Evolutionary conservation across 2,888 invertebrate genomes (phyloP).

Genomic region (Dione juno): DNA sequence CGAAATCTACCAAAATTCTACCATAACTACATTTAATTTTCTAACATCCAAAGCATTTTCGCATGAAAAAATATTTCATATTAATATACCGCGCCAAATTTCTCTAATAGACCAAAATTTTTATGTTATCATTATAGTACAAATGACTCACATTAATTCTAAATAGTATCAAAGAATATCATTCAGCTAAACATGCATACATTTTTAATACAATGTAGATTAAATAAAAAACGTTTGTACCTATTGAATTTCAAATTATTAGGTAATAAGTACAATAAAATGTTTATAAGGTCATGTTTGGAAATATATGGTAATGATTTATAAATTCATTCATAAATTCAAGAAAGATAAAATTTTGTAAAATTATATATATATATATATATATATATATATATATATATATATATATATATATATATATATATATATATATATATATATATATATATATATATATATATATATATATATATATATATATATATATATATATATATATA

Average conservation of each 20-base stretch:
- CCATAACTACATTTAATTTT: constrained; percentile 56
- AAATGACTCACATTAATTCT: constrained; percentile 48
- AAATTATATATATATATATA: no score
- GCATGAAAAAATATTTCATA: constrained; percentile 76
- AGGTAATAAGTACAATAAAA: constrained; percentile 11
- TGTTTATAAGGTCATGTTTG: not conserved
- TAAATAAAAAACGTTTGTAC: constrained; percentile 2
- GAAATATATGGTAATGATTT: not conserved
- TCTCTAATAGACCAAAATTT: constrained; percentile 35
- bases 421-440: no score
- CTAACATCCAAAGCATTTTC: constrained; percentile 76
- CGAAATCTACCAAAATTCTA: constrained; percentile 57
- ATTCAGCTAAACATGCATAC: constrained; percentile 1
- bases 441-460: no score
- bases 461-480: no score
- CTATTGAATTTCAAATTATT: not conserved
- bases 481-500: no score
- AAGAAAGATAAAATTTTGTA: no score
- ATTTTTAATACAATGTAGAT: not conserved
- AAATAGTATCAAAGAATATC: constrained; percentile 25
- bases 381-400: no score
- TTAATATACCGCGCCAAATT: constrained; percentile 53
- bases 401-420: no score
- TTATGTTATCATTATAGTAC: constrained; percentile 40
- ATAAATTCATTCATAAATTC: no score